Conservation (phyloP, 2,888 invertebrate genomes). For the Ormyrus labotus region DNA sequence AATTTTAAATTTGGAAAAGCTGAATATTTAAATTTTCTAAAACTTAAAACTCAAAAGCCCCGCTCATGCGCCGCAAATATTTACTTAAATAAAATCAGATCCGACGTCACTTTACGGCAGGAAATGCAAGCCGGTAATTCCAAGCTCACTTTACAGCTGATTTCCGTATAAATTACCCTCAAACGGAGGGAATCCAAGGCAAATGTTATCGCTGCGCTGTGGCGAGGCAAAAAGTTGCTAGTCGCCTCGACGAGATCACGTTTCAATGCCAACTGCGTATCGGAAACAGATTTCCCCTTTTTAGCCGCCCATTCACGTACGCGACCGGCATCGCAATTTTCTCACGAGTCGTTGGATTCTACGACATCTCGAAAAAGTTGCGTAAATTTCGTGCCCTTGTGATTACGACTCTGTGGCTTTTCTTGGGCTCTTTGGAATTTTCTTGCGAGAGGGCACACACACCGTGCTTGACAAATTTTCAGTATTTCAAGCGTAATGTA, state of each 20-base stretch:
- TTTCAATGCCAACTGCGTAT: slow-evolving; percentile 61
- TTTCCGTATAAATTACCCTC: slow-evolving; percentile 9
- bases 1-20: too few relatives aligned
- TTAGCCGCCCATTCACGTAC: slow-evolving; percentile 55
- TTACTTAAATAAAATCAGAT: too few relatives aligned
- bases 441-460: too few relatives aligned
- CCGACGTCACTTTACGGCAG: too few relatives aligned
- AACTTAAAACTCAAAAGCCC: too few relatives aligned
- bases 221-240: slow-evolving; percentile 52
- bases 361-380: background rate
- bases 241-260: slow-evolving; percentile 57
- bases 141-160: slow-evolving; percentile 1
- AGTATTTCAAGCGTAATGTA: too few relatives aligned
- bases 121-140: background rate
- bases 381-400: background rate
- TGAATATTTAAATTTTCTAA: too few relatives aligned
- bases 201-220: background rate
- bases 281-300: slow-evolving; percentile 66
- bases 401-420: background rate
- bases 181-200: background rate
- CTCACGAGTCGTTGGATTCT: slow-evolving; percentile 6
- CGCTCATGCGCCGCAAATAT: too few relatives aligned
- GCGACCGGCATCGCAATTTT: background rate
- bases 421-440: too few relatives aligned
- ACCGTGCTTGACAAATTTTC: too few relatives aligned